phyloP scores from a whole-genome alignment of 2,888 invertebrate species.

The Tinea trinotella region DNA sequence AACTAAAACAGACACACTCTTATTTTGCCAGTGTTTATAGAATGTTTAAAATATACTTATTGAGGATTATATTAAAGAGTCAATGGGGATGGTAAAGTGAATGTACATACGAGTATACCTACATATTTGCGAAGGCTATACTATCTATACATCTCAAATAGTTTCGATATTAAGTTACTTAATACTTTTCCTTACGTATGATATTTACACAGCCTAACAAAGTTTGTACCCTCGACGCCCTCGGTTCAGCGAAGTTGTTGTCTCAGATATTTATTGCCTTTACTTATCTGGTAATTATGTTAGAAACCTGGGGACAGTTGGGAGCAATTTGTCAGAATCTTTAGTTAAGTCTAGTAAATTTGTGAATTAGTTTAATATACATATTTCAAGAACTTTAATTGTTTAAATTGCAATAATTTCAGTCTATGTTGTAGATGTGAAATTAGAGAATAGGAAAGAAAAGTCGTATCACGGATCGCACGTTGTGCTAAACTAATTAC shows the following conservation, averaged over 20 bases:
- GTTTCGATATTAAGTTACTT: neutral
- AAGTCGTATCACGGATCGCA: too few relatives aligned
- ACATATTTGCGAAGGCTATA: too few relatives aligned
- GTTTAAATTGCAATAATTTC: too few relatives aligned
- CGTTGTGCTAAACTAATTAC: conserved; percentile 40
- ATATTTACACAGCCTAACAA: neutral
- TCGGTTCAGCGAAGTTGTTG: conserved; percentile 16
- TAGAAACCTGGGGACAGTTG: conserved; percentile 43
- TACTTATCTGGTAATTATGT: conserved; percentile 56
- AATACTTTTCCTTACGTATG: neutral
- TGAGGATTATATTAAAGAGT: too few relatives aligned
- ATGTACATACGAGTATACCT: too few relatives aligned
- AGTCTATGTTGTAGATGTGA: too few relatives aligned
- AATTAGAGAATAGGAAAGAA: too few relatives aligned
- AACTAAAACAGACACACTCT: too few relatives aligned
- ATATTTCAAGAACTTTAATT: neutral
- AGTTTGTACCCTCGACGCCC: neutral
- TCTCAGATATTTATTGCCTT: conserved; percentile 41
- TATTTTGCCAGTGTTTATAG: too few relatives aligned
- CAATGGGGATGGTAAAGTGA: too few relatives aligned
- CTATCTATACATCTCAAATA: neutral
- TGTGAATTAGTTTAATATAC: too few relatives aligned
- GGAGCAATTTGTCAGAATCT: conserved; percentile 50
- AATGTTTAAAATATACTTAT: too few relatives aligned
- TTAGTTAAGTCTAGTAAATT: conserved; percentile 7